These are phyloP conservation scores for Penaeus monodon DNA, from an alignment of 2,888 invertebrate genomes.

Conservation along the genomic window DNA sequence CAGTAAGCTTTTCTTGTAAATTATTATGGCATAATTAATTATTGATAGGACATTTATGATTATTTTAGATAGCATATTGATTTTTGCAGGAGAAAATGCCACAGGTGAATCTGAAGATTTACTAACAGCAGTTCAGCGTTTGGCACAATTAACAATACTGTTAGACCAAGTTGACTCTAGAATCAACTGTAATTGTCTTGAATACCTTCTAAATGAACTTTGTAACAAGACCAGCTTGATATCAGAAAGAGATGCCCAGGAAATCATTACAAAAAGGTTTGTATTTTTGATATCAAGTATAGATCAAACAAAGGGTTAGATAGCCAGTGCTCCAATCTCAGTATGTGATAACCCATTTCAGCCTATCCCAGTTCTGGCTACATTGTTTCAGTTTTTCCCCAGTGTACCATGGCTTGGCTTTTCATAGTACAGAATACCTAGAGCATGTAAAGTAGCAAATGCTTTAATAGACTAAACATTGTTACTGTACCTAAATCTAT, in stretches of 20 bases:
- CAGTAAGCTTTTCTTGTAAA: too few species aligned
- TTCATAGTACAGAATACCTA: too few species aligned
- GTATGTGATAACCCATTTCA: neutral
- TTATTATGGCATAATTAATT: too few species aligned
- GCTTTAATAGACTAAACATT: too few species aligned
- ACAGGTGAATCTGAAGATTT: slow-evolving; percentile 81
- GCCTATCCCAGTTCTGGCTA: too few species aligned
- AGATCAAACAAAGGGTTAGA: too few species aligned
- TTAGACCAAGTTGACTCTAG: slow-evolving; percentile 91
- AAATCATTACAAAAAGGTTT: slow-evolving; percentile 57
- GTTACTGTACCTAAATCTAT: too few species aligned
- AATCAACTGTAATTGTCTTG: slow-evolving; percentile 88
- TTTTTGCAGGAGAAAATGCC: slow-evolving; percentile 28
- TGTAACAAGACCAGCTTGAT: slow-evolving; percentile 50
- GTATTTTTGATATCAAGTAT: neutral
- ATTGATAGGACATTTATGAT: too few species aligned
- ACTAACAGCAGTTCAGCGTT: slow-evolving; percentile 84
- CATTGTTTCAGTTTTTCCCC: too few species aligned
- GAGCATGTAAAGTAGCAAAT: too few species aligned
- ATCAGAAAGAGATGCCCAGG: slow-evolving; percentile 58
- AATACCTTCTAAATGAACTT: slow-evolving; percentile 85
- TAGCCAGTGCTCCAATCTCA: too few species aligned
- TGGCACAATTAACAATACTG: slow-evolving; percentile 86
- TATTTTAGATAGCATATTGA: neutral
- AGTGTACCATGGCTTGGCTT: too few species aligned